Percentiles rank a stretch among this genome's conserved stretches.
Conservation (phyloP, 2,113 vertebrate species). For the Dasyurus viverrinus region DNA sequence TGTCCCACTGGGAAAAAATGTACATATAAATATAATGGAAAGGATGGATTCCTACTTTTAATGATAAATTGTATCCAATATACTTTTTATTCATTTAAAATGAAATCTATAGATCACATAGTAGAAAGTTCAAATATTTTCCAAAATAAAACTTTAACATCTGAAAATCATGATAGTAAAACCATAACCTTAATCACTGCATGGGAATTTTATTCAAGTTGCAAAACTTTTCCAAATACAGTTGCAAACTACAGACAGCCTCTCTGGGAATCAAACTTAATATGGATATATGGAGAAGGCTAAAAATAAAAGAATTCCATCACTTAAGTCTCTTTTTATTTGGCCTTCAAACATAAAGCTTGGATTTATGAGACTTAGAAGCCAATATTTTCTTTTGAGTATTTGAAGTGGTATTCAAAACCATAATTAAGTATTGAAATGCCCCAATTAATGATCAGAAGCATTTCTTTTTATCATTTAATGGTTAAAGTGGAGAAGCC, state of each 20-base stretch:
- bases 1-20: not conserved
- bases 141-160: conserved; percentile 15
- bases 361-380: conserved; percentile 15
- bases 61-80: not conserved
- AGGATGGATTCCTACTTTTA: not conserved
- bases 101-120: conserved; percentile 6
- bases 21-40: not conserved
- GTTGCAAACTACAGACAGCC: conserved; percentile 1
- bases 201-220: not conserved
- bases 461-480: not conserved
- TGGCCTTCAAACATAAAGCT: conserved; percentile 54
- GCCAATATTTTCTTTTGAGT: conserved; percentile 47
- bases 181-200: conserved; percentile 17
- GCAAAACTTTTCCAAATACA: conserved; percentile 49
- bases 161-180: conserved; percentile 46
- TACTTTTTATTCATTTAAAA: conserved; percentile 47
- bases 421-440: not conserved
- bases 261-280: conserved; percentile 55
- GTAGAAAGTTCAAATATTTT: conserved; percentile 18
- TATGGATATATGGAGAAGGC: not conserved
- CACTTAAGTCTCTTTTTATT: conserved; percentile 39
- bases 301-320: conserved; percentile 62
- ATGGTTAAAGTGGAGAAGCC: not conserved
- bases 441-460: not conserved
- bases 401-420: conserved; percentile 51